Base-by-base conservation (phyloP, 2,888 invertebrate species). In the Eurois occulta region DNA sequence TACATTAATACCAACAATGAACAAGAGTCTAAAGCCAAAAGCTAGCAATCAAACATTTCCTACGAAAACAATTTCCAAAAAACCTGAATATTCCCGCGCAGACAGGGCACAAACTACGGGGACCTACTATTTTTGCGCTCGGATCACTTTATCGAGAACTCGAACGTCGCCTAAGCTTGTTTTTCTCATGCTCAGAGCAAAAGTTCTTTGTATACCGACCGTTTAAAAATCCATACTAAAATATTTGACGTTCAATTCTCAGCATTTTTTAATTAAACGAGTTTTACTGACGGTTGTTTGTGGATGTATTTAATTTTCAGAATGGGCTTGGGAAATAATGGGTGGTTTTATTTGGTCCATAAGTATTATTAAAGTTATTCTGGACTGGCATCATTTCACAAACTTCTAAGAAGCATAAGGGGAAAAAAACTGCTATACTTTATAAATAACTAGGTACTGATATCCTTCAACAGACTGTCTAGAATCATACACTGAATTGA, bases 111-210 rank as follows among this genome's bases (percentile, higher is more conserved):
- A 62, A 74, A 75, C 74, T 67, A 77, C 1, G 32, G 41, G 41
- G 48, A 66, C 35, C 65, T 71, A 77, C 74, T 77, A 81, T 81
- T 84, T 75, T 64, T 60, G 55, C 55, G 41, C 80, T 72, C 35
- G 60, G 68, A 82, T 76, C 80, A 72, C 74, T 87, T 84, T 83
- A 88, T 84, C 80, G 62, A 43, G 58, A 88, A 87, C 82, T 86
- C 85, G 60, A 65, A 78, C 85, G 74, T 65, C 32, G 43, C 38
- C 41, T 70, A 64, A 79, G 80, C 88, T 84, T 84, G 79, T 88
- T 87, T 88, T 86, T 78, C 78, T 84, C 81, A 48, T 46, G 38
- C 70, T 65, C 73, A 70, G 58, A 72, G 84, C 74, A 84, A 86
- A 84, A 87, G 81, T 86, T 83, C 78, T 81, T 84, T 84, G 79